Percentiles rank a stretch among this genome's conserved stretches.
Conservation (phyloP, 2,113 vertebrate genomes). For the Sakesphorus luctuosus region DNA sequence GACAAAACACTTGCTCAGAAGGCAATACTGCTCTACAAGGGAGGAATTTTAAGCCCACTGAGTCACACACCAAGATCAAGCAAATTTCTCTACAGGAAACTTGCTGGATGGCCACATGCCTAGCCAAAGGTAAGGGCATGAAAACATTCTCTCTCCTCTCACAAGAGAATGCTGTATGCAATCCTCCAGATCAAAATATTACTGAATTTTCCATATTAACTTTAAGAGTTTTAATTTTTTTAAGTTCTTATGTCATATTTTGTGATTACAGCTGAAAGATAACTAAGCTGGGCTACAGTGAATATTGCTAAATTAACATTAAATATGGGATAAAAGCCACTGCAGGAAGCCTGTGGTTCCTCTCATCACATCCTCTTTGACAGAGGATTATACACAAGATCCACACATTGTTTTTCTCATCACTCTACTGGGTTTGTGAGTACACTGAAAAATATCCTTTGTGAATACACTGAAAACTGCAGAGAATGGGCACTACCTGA, state of each 20-base stretch:
- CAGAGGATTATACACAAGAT: accelerated
- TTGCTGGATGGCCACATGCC: neutral
- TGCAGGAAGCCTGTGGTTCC: neutral
- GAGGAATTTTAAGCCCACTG: neutral
- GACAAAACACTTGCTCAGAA: neutral
- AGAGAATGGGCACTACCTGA: neutral
- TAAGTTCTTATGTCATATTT: neutral
- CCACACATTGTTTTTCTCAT: neutral
- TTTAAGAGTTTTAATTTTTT: neutral
- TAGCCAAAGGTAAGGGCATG: neutral
- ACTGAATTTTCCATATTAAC: neutral
- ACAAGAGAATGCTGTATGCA: neutral
- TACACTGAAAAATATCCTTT: neutral
- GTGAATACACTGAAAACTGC: neutral
- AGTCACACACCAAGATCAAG: neutral
- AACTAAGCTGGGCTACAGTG: neutral
- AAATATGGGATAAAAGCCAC: neutral
- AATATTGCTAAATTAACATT: neutral
- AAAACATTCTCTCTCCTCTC: neutral
- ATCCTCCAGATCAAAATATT: neutral
- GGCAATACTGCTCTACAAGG: neutral
- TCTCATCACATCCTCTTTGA: neutral
- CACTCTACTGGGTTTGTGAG: neutral
- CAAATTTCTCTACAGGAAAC: neutral
- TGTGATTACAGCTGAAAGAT: neutral